Evolutionary conservation across 1,140 invertebrate species (phyloP), one percentile per base, ranked within the genome.

Genomic region (Danaus plexippus): DNA sequence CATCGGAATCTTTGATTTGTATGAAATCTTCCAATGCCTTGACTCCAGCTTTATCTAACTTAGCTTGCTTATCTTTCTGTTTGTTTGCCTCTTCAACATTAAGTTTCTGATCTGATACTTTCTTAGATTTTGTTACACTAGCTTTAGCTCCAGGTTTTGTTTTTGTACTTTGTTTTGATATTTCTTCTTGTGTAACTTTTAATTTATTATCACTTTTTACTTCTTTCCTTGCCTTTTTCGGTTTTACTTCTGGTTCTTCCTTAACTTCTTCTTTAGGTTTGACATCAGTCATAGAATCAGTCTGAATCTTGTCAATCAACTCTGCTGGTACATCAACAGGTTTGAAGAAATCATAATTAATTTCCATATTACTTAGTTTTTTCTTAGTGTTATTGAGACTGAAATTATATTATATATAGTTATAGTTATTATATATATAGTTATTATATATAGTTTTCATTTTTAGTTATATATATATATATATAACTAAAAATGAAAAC

Each of bases 331-430:
- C 63, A 72, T 88, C 87, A 46, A 80, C 79, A 52, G 87, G 82
- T 50, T 66, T 67, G 51, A 88, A 88, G 48, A 87, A 88, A 51
- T 87, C 78, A 75, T 87, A 88, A 54, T 84, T 72, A 52, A 88
- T 80, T 8, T 76, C 85, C 22, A 87, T 52, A 18, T 71, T 69
- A 56, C 63, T 74, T 13, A 88, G 59, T 54, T 77, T 87, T 47
- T 73, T 59, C 61, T 83, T 85, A 15, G 72, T 85, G 61, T 77
- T 78, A 1, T 67, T 66, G n/a, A 83, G 54, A 50, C 77, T 82
- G 71, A 59, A 62, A 52, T 18, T 41, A 9, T 48, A 2, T 15
- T n/a, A n/a, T n/a, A n/a, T n/a, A n/a, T n/a, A n/a, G n/a, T n/a
- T n/a, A n/a, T n/a, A n/a, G n/a, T n/a, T n/a, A n/a, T n/a, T n/a